phyloP scores from a whole-genome alignment of 2,888 invertebrate genomes.

The Drosophila maculinotata region DNA sequence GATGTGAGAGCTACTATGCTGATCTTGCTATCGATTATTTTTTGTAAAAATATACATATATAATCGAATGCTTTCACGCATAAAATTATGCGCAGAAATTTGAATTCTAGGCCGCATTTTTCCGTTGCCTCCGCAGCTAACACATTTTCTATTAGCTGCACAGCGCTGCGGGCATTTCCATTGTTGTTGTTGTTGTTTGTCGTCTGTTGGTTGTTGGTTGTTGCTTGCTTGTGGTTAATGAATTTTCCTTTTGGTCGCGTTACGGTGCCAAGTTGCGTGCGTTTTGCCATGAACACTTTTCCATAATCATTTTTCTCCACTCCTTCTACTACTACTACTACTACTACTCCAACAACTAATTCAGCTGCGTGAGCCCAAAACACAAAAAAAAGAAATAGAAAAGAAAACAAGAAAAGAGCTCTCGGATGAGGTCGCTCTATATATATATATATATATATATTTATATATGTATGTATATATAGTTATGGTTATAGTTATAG shows the following conservation, averaged over 20 bases:
- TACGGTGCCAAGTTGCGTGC: slow-evolving; percentile 58
- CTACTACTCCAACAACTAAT: slow-evolving; percentile 5
- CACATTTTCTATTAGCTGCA: slow-evolving; percentile 14
- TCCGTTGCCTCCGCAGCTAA: neutral
- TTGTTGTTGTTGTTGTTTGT: slow-evolving; percentile 26
- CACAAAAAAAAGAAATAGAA: slow-evolving; percentile 4
- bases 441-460: slow-evolving; percentile 27
- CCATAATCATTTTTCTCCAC: slow-evolving; percentile 57
- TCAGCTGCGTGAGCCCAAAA: slow-evolving; percentile 63
- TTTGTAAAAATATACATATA: slow-evolving; percentile 7
- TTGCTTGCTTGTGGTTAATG: slow-evolving; percentile 41
- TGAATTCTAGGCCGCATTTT: slow-evolving; percentile 65
- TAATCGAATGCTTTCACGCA: slow-evolving; percentile 41
- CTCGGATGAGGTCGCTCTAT: slow-evolving; percentile 34
- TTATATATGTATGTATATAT: slow-evolving; percentile 17
- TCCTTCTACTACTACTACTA: slow-evolving; percentile 3
- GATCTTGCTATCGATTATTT: slow-evolving; percentile 6
- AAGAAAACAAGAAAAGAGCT: slow-evolving; percentile 55
- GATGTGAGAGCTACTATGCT: too few species aligned
- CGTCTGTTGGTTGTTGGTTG: slow-evolving; percentile 1
- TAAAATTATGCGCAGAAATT: too few species aligned
- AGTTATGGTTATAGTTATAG: slow-evolving; percentile 46
- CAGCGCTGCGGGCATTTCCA: slow-evolving; percentile 44
- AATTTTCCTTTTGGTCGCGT: slow-evolving; percentile 46
- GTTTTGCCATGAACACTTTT: slow-evolving; percentile 67